Evolutionary conservation across 2,888 invertebrate species (phyloP).

Genomic region (Dilophus febrilis): DNA sequence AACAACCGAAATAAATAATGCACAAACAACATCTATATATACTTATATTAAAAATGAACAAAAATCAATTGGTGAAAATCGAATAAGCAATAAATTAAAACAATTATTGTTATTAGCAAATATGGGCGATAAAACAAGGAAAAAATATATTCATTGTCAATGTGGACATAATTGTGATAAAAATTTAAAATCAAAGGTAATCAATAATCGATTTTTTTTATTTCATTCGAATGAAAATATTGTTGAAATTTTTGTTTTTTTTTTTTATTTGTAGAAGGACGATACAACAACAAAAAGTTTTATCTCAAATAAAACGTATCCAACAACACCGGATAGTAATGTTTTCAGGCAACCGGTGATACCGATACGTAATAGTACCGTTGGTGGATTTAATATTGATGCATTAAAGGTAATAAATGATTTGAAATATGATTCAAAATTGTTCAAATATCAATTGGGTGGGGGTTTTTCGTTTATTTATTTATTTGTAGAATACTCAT

Average conservation of each 20-base stretch:
- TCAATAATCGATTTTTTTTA: background rate
- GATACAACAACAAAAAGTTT: constrained; percentile 15
- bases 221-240: background rate
- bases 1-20: background rate
- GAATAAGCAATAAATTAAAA: constrained; percentile 23
- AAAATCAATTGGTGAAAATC: constrained; percentile 1
- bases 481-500: constrained; percentile 15
- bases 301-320: constrained; percentile 19
- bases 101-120: constrained; percentile 28
- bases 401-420: constrained; percentile 15
- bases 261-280: constrained; percentile 11
- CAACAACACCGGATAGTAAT: constrained; percentile 10
- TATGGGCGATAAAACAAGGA: constrained; percentile 26
- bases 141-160: constrained; percentile 20
- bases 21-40: background rate
- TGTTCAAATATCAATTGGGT: background rate
- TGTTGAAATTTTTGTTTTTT: background rate
- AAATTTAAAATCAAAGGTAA: constrained; percentile 17
- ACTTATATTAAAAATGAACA: background rate
- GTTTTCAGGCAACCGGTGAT: constrained; percentile 20
- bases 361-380: constrained; percentile 23
- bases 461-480: background rate
- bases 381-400: constrained; percentile 21
- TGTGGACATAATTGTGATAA: constrained; percentile 27
- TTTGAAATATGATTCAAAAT: background rate